phyloP scores from a whole-genome alignment of 1,140 invertebrate species.

The Drosophila azteca region DNA sequence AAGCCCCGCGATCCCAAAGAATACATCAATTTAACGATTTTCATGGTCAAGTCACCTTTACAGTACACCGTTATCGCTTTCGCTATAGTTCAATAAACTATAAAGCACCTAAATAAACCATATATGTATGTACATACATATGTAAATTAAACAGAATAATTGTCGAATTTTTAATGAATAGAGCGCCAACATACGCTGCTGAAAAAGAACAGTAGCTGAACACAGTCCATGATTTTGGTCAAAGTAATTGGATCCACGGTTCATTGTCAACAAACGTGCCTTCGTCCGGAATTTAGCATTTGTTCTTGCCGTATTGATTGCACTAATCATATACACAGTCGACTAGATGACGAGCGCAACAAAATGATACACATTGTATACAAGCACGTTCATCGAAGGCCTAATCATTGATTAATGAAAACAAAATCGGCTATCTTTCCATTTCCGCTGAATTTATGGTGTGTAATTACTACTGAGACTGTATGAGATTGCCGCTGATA shows the following conservation, averaged over 20 bases:
- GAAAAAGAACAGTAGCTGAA: conserved; percentile 81
- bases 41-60: too few species aligned
- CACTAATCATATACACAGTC: conserved; percentile 61
- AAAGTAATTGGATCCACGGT: conserved; percentile 87
- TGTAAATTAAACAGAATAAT: too few species aligned
- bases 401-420: neutral
- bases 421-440: neutral
- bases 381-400: conserved; percentile 5
- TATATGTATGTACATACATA: too few species aligned
- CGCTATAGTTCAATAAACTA: too few species aligned
- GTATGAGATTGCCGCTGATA: conserved; percentile 92
- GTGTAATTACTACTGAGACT: conserved; percentile 90
- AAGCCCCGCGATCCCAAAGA: too few species aligned
- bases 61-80: too few species aligned
- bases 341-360: conserved; percentile 45
- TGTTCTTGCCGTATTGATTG: conserved; percentile 57
- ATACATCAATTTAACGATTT: too few species aligned
- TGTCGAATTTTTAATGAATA: too few species aligned
- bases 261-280: conserved; percentile 83
- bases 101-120: too few species aligned
- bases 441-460: conserved; percentile 88
- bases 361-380: conserved; percentile 55
- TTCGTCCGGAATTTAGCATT: conserved; percentile 68
- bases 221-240: conserved; percentile 86
- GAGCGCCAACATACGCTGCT: too few species aligned